Base-by-base conservation (phyloP, 2,888 invertebrate genomes). In the Ophion slaviceki region DNA sequence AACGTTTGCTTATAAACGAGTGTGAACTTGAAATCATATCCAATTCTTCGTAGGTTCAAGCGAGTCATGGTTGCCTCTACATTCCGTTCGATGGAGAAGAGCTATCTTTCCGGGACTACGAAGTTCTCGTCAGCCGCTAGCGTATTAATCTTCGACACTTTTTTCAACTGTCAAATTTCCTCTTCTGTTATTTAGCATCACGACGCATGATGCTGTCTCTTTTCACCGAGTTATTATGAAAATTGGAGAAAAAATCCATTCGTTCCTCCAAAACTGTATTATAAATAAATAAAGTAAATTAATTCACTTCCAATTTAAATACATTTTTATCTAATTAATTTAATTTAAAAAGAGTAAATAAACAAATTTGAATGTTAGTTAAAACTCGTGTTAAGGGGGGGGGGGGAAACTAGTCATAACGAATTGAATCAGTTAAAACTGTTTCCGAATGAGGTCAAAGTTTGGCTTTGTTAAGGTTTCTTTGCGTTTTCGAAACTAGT, bases 71-170 rank as follows among this genome's bases (percentile, higher is more conserved):
- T 8, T 92, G 92, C 76, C 89, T 94, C 8, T 94, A 94, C 89
- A 94, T 95, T 88, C 94, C 95, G 32, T 95, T 91, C 92, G 96
- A 95, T 81, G 96, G 97, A 0, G 95, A 96, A 91, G 97, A 97
- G 92, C 94, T 95, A 87, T 95, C 94, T 80, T 95, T 96, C 85
- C 92, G 94, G 1, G 95, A 96, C 87, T 97, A 97, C 93, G 97
- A 97, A 93, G 95, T 96, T 74, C 95, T 97, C 6, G 96, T 96
- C 47, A 91, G 94, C 88, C 93, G 93, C 91, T 95, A 90, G 91
- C 17, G 1, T 40, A 62, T 36, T 6, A 6, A 45, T 47, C 61
- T 53, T 32, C 40, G 40, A 20, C 6, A 40, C 8, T 40, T 40
- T 5, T 8, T 40, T 40, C 14, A 28, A 64, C 3, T 32, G 28